Evolutionary conservation across 1,140 invertebrate genomes (phyloP).

Genomic region (Brachionus plicatilis): DNA sequence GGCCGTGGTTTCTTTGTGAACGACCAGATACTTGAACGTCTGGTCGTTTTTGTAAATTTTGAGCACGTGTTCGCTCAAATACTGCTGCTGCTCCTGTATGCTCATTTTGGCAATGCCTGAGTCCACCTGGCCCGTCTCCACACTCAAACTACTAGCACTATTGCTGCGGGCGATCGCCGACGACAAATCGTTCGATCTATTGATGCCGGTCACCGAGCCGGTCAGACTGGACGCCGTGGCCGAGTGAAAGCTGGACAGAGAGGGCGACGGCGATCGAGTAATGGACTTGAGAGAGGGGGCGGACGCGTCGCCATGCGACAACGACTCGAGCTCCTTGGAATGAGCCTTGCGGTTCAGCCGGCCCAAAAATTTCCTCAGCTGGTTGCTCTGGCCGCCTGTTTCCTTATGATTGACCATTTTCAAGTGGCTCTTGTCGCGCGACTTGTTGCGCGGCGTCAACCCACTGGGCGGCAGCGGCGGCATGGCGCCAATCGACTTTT

Average conservation of each 20-base stretch:
- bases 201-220: conserved; percentile 55
- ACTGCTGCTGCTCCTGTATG: conserved; percentile 59
- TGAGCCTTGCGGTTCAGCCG: conserved; percentile 17
- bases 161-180: conserved; percentile 43
- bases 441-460: conserved; percentile 28
- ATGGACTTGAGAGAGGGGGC: conserved; percentile 54
- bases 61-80: conserved; percentile 92
- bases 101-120: conserved; percentile 40
- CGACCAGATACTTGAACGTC: conserved; percentile 90
- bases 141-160: conserved; percentile 76
- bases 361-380: conserved; percentile 8
- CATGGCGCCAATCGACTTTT: conserved; percentile 33
- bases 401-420: conserved; percentile 25
- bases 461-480: background rate
- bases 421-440: background rate
- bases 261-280: conserved; percentile 48
- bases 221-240: conserved; percentile 41
- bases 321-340: conserved; percentile 28
- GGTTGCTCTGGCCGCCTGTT: background rate
- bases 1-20: conserved; percentile 95
- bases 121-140: conserved; percentile 39
- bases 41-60: conserved; percentile 88
- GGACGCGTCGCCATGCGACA: conserved; percentile 43
- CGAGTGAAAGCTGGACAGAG: conserved; percentile 41
- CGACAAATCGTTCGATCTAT: background rate